Percentiles rank a stretch among this genome's conserved stretches.
Evolutionary conservation across 2,113 vertebrate species (phyloP).

Genomic region (Upupa epops): DNA sequence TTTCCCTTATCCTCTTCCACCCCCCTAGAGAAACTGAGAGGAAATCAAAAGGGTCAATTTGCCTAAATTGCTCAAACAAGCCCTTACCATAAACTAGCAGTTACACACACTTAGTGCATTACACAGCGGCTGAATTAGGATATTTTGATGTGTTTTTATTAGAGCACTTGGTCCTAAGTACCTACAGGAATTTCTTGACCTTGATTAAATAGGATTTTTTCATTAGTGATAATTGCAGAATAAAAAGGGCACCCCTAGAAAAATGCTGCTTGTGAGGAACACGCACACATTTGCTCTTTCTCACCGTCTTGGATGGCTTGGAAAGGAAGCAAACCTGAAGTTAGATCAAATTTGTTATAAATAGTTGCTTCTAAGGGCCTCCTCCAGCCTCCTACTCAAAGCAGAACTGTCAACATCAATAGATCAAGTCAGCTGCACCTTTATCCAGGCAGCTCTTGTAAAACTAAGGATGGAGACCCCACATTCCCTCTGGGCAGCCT

Average conservation of each 20-base stretch:
- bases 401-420: not conserved
- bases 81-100: not conserved
- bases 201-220: not conserved
- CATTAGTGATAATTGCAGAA: not conserved
- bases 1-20: not conserved
- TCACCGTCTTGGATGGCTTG: not conserved
- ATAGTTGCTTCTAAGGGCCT: not conserved
- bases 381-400: not conserved
- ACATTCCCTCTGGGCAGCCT: not conserved
- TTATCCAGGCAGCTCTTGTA: not conserved
- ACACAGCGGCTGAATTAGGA: not conserved
- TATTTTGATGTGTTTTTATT: not conserved
- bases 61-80: slow-evolving; percentile 5
- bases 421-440: not conserved
- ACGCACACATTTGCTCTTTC: not conserved
- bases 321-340: not conserved
- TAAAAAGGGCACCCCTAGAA: not conserved
- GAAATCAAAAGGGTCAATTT: slow-evolving; percentile 1
- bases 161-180: not conserved
- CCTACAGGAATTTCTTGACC: not conserved
- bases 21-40: not conserved
- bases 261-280: not conserved
- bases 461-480: not conserved
- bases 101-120: not conserved
- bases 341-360: not conserved